Base-by-base conservation (phyloP, 2,113 vertebrate genomes). In the Anarhynchus alexandrinus region DNA sequence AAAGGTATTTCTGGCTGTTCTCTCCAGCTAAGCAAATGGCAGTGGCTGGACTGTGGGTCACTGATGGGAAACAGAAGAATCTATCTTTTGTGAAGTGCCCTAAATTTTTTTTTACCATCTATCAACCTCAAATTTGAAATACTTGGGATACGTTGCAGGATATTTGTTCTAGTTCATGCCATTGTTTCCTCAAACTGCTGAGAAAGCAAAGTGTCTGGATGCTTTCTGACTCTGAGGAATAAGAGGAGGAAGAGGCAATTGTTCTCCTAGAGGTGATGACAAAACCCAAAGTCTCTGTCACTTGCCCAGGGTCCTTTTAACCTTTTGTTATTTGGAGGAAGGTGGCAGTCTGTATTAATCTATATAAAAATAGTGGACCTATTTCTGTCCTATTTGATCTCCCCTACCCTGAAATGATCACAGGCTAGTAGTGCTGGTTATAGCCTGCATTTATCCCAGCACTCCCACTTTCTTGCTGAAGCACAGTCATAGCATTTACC, bases 381-480 rank as follows among this genome's bases (percentile, higher is more conserved):
- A 4, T 85, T 95, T 97, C 89, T 94, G 73, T 64, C 38, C 40
- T n/a, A 29, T 59, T 71, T 92, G 72, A 73, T 90, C 61, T 94
- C 13, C 38, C 34, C 27, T 89, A 10, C 34, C 58, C 58, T 91
- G n/a, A 45, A 85, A 76, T 4, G 49, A 22, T 85, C 57, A 29
- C 47, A 69, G 52, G 54, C 16, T 36, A 38, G 45, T 7, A 62
- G 36, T 51, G 42, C 13, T 25, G 64, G 34, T 25, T 47, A 13
- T 6, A 85, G 17, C 12, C 86, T 79, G 65, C 69, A 5, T 52
- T 77, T 74, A 34, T 69, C 74, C 45, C 76, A 81, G 80, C 42
- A 19, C 47, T 92, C 9, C 59, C 22, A 8, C 15, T 57, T 61
- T 3, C 36, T 42, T 51, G 58, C 71, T 58, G 54, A 30, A 81